Conservation (phyloP, 2,888 invertebrate genomes). For the Mylabris sibirica region DNA sequence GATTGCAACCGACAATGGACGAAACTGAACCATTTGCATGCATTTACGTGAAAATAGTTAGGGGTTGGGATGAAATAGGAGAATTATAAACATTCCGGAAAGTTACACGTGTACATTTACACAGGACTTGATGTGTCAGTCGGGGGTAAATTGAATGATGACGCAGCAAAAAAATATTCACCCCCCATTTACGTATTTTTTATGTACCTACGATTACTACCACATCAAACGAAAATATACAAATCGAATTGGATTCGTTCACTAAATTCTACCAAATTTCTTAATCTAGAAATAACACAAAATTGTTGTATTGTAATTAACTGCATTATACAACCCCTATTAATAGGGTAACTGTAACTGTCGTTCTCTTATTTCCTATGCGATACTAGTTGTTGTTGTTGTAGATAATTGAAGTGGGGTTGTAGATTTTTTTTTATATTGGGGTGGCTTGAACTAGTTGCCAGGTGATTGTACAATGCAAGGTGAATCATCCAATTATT, state of each 20-base stretch:
- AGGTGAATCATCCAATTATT: slow-evolving; percentile 11
- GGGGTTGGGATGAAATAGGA: not conserved
- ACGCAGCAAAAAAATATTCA: not conserved
- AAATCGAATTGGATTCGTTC: not conserved
- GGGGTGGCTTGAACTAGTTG: not conserved
- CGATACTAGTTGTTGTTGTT: not conserved
- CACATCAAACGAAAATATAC: not conserved
- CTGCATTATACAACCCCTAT: not conserved
- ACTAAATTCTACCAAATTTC: not conserved
- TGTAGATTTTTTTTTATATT: not conserved
- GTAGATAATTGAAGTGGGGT: slow-evolving; percentile 4
- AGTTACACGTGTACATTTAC: not conserved
- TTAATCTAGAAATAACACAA: not conserved
- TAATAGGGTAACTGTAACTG: not conserved
- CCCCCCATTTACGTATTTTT: not conserved
- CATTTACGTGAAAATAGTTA: not conserved
- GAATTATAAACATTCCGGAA: not conserved
- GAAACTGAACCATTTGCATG: slow-evolving; percentile 3
- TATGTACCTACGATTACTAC: not conserved
- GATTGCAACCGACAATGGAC: slow-evolving; percentile 1
- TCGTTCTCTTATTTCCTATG: not conserved
- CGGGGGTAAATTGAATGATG: not conserved
- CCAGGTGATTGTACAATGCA: not conserved
- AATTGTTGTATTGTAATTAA: not conserved
- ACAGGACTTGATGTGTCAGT: not conserved